Conservation (phyloP, 2,888 invertebrate species). For the Dermolepida albohirtum region DNA sequence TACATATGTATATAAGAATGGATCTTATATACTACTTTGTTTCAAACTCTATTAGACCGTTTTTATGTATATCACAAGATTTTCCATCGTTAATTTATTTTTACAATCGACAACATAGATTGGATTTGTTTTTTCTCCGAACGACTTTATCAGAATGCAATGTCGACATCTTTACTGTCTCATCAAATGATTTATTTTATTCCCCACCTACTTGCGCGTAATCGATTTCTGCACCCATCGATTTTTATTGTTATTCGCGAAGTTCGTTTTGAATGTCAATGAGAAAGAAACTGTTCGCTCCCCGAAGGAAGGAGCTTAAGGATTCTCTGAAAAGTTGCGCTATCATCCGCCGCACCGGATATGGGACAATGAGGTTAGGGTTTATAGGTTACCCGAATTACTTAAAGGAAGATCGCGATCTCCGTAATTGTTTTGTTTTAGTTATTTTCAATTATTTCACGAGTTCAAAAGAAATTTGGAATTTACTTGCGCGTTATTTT, state of each 20-base stretch:
- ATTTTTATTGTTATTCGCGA: conserved; percentile 60
- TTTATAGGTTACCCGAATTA: conserved; percentile 17
- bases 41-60: too few species aligned
- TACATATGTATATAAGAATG: too few species aligned
- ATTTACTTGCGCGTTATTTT: too few species aligned
- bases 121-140: too few species aligned
- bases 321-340: conserved; percentile 27
- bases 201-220: conserved; percentile 39
- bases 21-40: too few species aligned
- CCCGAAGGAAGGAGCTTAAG: conserved; percentile 35
- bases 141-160: too few species aligned
- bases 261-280: conserved; percentile 61
- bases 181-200: conserved; percentile 15
- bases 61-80: too few species aligned
- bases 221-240: conserved; percentile 59
- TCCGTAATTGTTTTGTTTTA: conserved; percentile 37
- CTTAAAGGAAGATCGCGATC: conserved; percentile 30
- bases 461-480: not conserved
- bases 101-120: too few species aligned
- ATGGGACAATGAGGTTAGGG: conserved; percentile 16
- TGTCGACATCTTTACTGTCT: conserved; percentile 1
- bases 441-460: conserved; percentile 38
- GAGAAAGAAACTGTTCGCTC: conserved; percentile 39
- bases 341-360: conserved; percentile 19
- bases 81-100: too few species aligned